Conservation (phyloP, 53 echinoderm and acorn worm genomes). For the Apostichopus leukothele region DNA sequence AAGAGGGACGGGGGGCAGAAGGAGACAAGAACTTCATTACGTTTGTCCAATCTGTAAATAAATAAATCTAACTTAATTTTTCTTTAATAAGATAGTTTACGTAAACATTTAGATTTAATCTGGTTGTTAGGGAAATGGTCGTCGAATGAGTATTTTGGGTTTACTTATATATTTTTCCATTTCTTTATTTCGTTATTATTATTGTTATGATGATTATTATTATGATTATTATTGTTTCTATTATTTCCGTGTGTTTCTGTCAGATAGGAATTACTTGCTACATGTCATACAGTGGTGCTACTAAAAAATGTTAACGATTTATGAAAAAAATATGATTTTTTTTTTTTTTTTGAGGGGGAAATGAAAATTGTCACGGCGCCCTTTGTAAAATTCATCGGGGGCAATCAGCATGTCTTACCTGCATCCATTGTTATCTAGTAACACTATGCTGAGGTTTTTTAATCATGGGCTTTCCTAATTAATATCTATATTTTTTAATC, state of each 20-base stretch:
- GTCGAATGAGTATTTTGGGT: not conserved
- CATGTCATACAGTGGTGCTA: slow-evolving; percentile 35
- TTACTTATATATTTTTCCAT: not conserved
- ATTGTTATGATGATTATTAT: not conserved
- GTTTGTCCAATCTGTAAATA: slow-evolving; percentile 41
- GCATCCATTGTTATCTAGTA: slow-evolving; percentile 29
- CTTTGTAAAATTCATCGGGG: not conserved
- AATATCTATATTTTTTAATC: not conserved
- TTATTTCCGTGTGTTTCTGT: slow-evolving; percentile 9
- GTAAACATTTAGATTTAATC: not conserved
- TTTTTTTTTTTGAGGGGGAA: slow-evolving; percentile 3
- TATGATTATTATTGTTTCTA: not conserved
- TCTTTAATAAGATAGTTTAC: slow-evolving; percentile 1
- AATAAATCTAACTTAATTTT: slow-evolving; percentile 31
- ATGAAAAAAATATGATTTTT: not conserved
- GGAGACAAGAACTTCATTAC: not conserved
- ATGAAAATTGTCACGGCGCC: not conserved
- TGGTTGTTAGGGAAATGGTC: not conserved
- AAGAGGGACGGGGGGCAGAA: too few relatives aligned
- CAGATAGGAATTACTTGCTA: slow-evolving; percentile 2
- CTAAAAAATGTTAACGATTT: not conserved
- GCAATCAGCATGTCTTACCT: slow-evolving; percentile 4
- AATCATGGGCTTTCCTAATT: slow-evolving; percentile 47
- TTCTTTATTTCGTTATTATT: not conserved
- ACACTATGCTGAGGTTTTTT: slow-evolving; percentile 28